phyloP scores from a whole-genome alignment of 1,140 invertebrate species.

The Cydia amplana region DNA sequence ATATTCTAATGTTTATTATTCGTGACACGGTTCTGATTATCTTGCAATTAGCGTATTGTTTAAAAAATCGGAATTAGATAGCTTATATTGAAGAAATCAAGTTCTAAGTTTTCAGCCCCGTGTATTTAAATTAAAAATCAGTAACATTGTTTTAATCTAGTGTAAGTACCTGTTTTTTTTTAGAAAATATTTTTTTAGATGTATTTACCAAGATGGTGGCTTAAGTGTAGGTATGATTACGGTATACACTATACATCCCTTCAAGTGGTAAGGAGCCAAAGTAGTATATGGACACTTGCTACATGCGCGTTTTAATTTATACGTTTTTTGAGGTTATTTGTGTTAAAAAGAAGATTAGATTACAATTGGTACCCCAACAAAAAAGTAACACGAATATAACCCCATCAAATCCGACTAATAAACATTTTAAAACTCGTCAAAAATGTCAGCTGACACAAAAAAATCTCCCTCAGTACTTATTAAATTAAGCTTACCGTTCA shows the following conservation, averaged over 20 bases:
- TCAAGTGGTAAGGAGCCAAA: too few species aligned
- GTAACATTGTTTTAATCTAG: too few species aligned
- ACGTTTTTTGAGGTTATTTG: neutral
- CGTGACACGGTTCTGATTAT: slow-evolving; percentile 15
- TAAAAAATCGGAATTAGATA: neutral
- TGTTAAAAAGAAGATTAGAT: neutral
- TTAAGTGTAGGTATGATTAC: too few species aligned
- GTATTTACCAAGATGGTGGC: too few species aligned
- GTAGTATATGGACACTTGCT: too few species aligned
- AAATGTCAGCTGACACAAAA: slow-evolving; percentile 8
- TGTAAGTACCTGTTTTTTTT: too few species aligned
- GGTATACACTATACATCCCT: too few species aligned
- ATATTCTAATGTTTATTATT: slow-evolving; percentile 36
- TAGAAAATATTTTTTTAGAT: too few species aligned
- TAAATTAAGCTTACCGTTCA: slow-evolving; percentile 31
- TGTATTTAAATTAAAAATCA: too few species aligned
- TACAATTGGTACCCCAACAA: neutral
- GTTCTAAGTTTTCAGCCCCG: too few species aligned
- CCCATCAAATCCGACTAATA: neutral
- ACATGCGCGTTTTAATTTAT: too few species aligned
- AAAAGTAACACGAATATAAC: neutral
- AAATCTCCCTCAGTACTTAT: slow-evolving; percentile 18
- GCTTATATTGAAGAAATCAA: too few species aligned
- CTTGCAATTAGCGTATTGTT: slow-evolving; percentile 8
- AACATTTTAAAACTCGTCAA: neutral